These are phyloP conservation scores for Scaptomyza montana DNA, from an alignment of 1,140 invertebrate genomes.

Conservation along the genomic window DNA sequence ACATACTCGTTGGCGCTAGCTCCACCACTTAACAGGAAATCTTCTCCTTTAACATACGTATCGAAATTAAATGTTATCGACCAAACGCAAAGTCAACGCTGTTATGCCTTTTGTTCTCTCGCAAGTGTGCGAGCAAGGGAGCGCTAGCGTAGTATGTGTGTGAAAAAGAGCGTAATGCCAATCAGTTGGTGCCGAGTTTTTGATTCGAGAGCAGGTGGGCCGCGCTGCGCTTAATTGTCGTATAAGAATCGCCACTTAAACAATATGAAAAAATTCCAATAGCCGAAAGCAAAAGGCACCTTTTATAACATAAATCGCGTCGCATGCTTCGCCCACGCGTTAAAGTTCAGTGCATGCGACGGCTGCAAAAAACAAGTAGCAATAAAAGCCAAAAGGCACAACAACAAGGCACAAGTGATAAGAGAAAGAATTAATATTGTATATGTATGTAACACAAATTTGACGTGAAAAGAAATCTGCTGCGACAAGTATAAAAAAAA, in stretches of 20 bases:
- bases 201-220: slow-evolving; percentile 51
- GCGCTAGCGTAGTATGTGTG: slow-evolving; percentile 1
- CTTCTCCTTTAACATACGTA: not conserved
- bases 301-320: slow-evolving; percentile 55
- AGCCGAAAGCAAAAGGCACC: slow-evolving; percentile 62
- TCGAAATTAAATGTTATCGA: slow-evolving; percentile 1
- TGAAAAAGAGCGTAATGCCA: slow-evolving; percentile 15
- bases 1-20: too few relatives aligned
- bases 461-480: slow-evolving; percentile 73
- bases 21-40: slow-evolving; percentile 1
- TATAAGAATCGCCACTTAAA: slow-evolving; percentile 46
- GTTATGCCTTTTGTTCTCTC: slow-evolving; percentile 1
- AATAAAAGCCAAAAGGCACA: slow-evolving; percentile 34
- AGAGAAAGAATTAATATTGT: slow-evolving; percentile 56
- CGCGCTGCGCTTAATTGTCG: slow-evolving; percentile 34
- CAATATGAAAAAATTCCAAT: slow-evolving; percentile 73
- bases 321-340: slow-evolving; percentile 66
- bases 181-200: slow-evolving; percentile 50
- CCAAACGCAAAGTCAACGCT: not conserved
- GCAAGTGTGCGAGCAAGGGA: slow-evolving; percentile 8
- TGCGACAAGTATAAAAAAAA: slow-evolving; percentile 58
- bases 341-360: slow-evolving; percentile 63
- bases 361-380: slow-evolving; percentile 19
- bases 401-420: slow-evolving; percentile 50
- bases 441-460: slow-evolving; percentile 69